Evolutionary conservation across 2,888 invertebrate species (phyloP).

Genomic region (Lumbricus terrestris): DNA sequence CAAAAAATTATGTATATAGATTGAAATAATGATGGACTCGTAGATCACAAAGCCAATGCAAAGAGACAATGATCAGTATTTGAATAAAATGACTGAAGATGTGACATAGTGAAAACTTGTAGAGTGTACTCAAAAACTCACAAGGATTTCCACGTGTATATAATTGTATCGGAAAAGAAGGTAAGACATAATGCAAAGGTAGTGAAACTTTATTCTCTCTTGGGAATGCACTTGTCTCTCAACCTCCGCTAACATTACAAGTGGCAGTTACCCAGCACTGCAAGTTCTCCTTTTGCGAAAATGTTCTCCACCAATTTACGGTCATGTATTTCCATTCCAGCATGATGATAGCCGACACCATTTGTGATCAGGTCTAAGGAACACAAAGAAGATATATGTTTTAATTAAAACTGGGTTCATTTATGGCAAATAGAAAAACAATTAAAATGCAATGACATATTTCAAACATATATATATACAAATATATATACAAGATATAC

Average conservation of each 20-base stretch:
- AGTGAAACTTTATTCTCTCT: neutral
- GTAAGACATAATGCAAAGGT: neutral
- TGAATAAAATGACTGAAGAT: neutral
- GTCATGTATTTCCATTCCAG: constrained; percentile 71
- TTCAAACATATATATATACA: neutral
- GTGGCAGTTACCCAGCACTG: constrained; percentile 63
- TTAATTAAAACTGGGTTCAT: neutral
- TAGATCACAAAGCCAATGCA: neutral
- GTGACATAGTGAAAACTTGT: neutral
- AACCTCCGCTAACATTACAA: neutral
- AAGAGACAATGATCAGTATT: neutral
- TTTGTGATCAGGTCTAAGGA: constrained; percentile 62
- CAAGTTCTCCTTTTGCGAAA: constrained; percentile 69
- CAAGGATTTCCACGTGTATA: neutral
- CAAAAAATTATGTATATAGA: neutral
- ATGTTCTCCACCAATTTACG: constrained; percentile 68
- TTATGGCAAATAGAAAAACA: neutral
- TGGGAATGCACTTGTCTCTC: neutral
- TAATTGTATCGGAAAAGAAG: neutral
- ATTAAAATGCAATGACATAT: neutral
- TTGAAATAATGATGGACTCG: neutral
- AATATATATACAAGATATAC: neutral
- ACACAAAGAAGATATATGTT: neutral
- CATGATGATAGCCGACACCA: constrained; percentile 78
- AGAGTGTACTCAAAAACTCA: neutral